phyloP scores from a whole-genome alignment of 2,113 vertebrate genomes.

The Urocitellus parryii region DNA sequence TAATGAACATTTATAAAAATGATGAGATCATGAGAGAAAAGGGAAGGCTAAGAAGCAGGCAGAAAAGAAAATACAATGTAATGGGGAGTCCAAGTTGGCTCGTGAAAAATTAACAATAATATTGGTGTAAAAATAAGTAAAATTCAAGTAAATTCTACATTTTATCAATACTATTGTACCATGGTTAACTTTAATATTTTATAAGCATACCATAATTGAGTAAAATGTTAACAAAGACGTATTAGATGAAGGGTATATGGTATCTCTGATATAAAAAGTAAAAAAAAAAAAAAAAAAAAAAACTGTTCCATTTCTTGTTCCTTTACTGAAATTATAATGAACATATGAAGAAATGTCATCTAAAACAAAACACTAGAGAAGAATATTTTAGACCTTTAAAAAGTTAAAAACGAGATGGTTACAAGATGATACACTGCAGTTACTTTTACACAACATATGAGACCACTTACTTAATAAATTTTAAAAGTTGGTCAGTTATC shows the following conservation, averaged over 20 bases:
- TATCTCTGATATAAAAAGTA: not conserved
- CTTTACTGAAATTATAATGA: constrained; percentile 35
- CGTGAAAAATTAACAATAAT: not conserved
- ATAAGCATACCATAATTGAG: not conserved
- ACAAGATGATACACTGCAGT: not conserved
- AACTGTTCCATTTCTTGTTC: not conserved
- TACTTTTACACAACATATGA: not conserved
- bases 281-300: constrained; percentile 39
- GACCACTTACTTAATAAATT: constrained; percentile 94
- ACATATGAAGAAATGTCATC: not conserved
- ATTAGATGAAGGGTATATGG: not conserved
- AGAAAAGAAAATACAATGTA: not conserved
- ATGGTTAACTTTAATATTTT: not conserved
- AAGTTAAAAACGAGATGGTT: not conserved
- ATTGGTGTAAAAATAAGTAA: not conserved
- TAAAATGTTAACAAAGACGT: not conserved
- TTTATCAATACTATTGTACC: not conserved
- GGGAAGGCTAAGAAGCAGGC: not conserved
- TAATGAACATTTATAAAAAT: not conserved
- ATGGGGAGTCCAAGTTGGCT: not conserved
- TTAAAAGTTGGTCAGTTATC: constrained; percentile 95
- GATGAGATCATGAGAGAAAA: not conserved
- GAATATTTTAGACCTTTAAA: not conserved
- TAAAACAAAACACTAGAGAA: not conserved
- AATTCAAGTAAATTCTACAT: not conserved